phyloP scores from a whole-genome alignment of 2,888 invertebrate genomes.

The Ypsolopha sequella region DNA sequence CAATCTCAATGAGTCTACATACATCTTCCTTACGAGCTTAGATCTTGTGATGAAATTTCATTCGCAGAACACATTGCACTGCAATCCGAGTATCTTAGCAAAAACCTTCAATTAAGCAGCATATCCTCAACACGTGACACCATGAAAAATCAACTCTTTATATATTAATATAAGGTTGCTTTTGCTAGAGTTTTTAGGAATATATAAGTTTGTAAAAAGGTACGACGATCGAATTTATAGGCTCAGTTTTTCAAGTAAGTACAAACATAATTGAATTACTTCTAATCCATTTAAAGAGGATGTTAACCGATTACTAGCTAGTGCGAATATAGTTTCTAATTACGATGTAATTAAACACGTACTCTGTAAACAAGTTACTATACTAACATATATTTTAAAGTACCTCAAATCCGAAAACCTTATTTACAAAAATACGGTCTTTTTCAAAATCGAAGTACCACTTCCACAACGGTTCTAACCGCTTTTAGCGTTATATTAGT shows the following conservation, averaged over 20 bases:
- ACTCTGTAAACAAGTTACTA: too few species aligned
- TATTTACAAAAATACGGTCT: too few species aligned
- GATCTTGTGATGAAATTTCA: constrained; percentile 34
- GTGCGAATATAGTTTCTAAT: constrained; percentile 44
- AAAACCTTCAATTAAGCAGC: constrained; percentile 24
- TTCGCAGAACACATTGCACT: constrained; percentile 33
- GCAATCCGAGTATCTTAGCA: constrained; percentile 28
- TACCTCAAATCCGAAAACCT: too few species aligned
- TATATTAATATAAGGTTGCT: background rate
- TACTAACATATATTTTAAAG: too few species aligned
- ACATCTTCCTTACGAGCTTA: constrained; percentile 23
- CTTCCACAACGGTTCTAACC: too few species aligned
- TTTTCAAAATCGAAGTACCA: too few species aligned
- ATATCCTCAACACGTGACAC: background rate
- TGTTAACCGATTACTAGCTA: constrained; percentile 27
- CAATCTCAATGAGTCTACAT: constrained; percentile 6
- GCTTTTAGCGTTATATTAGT: too few species aligned
- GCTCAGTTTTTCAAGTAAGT: constrained; percentile 32
- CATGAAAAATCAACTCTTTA: background rate
- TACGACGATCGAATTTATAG: constrained; percentile 33
- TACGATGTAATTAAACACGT: constrained; percentile 41
- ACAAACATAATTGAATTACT: constrained; percentile 15
- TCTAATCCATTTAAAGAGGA: constrained; percentile 38
- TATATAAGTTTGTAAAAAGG: background rate
- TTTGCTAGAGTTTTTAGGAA: background rate